A percentile compares a stretch with the other conserved stretches of the same genome.
Conservation (phyloP, 2,797 vertebrate species). For the Limosa lapponica region DNA sequence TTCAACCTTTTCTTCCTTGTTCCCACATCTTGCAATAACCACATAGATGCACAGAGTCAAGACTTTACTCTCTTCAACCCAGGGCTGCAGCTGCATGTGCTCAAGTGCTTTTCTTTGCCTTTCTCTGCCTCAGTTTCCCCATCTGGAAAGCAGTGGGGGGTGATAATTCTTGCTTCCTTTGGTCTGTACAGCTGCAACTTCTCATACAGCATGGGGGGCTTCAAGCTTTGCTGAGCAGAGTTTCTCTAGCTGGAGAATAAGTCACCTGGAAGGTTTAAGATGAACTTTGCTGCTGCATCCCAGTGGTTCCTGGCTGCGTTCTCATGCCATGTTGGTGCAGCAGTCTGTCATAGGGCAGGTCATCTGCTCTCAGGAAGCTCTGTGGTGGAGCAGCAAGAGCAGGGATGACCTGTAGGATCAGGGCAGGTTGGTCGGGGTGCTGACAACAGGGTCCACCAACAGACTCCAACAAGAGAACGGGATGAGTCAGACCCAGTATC, state of each 20-base stretch:
- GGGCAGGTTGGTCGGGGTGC: neutral
- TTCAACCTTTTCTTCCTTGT: neutral
- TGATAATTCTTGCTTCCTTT: neutral
- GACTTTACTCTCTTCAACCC: neutral
- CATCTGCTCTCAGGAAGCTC: neutral
- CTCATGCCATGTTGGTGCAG: neutral
- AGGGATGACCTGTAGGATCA: neutral
- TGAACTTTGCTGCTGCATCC: neutral
- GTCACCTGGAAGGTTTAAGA: neutral
- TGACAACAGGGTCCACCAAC: neutral
- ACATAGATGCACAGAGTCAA: rapidly evolving
- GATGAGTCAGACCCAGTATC: neutral
- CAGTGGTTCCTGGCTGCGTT: rapidly evolving
- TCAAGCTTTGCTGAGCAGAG: neutral
- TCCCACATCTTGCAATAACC: neutral
- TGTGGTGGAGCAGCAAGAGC: neutral
- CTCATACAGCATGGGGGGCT: too few species aligned
- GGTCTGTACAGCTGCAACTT: neutral
- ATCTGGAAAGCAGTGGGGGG: neutral
- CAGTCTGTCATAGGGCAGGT: neutral
- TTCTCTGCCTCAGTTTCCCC: neutral
- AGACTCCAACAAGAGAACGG: neutral
- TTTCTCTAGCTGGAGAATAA: neutral
- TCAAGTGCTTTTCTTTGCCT: neutral
- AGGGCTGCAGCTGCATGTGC: neutral